Percentiles rank a stretch among this genome's conserved stretches.
Conservation (phyloP, 2,797 vertebrate genomes). For the Pseudocheirus occidentalis region DNA sequence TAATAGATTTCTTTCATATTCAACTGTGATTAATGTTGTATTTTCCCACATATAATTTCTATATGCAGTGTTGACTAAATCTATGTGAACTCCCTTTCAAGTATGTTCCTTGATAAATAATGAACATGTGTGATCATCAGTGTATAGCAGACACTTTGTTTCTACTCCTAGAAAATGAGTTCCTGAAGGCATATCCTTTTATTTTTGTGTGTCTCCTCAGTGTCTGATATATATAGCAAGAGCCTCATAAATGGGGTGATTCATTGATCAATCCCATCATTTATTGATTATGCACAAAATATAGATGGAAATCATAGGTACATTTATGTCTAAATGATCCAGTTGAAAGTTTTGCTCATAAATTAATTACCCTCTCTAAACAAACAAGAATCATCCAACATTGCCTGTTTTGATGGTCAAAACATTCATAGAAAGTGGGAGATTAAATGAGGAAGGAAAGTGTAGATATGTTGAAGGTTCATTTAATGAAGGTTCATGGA, state of each 20-base stretch:
- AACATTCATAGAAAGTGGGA: constrained; percentile 24
- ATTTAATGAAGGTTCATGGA: not conserved
- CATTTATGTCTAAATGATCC: not conserved
- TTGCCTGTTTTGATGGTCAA: not conserved
- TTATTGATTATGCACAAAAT: not conserved
- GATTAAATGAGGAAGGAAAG: not conserved
- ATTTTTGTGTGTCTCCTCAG: not conserved
- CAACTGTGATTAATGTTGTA: constrained; percentile 29
- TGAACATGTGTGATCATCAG: constrained; percentile 23
- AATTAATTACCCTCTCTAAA: not conserved
- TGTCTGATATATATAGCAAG: not conserved
- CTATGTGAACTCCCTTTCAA: constrained; percentile 51
- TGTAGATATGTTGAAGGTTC: not conserved
- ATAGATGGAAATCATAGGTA: not conserved
- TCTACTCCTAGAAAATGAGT: constrained; percentile 17
- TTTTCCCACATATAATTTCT: constrained; percentile 47
- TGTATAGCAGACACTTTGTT: not conserved
- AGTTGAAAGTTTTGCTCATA: constrained; percentile 24
- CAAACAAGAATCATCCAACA: not conserved
- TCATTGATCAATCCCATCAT: not conserved
- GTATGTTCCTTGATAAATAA: constrained; percentile 48
- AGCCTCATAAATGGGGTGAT: not conserved
- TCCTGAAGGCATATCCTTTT: not conserved
- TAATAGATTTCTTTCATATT: constrained; percentile 44
- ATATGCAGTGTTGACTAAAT: constrained; percentile 41